Conservation (phyloP, 2,113 vertebrate genomes). For the Gymnobelideus leadbeateri region DNA sequence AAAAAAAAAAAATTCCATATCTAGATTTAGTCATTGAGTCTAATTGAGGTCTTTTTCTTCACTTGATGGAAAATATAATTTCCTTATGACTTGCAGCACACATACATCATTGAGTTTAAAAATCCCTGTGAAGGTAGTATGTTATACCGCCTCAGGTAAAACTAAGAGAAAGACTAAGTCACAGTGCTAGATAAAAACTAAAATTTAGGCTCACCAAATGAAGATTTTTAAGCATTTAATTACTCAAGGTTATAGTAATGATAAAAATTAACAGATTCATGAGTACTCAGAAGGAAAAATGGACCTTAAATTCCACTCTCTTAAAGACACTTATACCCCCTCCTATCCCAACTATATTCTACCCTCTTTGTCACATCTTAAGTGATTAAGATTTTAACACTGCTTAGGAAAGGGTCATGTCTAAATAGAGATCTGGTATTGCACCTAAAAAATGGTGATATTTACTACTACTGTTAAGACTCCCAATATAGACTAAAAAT, state of each 20-base stretch:
- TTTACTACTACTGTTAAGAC: neutral
- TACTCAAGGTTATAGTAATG: neutral
- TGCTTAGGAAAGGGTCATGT: rapidly evolving
- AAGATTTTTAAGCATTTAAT: neutral
- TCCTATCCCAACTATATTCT: rapidly evolving
- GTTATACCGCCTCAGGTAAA: neutral
- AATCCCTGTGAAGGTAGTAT: neutral
- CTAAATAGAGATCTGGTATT: no score
- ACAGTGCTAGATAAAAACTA: neutral
- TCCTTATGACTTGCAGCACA: neutral
- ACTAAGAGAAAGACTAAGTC: neutral
- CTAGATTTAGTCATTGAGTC: neutral
- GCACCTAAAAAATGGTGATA: no score
- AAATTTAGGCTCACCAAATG: neutral
- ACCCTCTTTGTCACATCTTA: rapidly evolving
- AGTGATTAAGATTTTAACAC: neutral
- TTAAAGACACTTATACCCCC: no score
- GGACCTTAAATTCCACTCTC: neutral
- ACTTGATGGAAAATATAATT: neutral
- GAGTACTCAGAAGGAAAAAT: rapidly evolving
- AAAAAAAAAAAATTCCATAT: neutral
- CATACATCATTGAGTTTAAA: neutral
- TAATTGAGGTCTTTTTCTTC: neutral
- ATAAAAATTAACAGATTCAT: neutral
- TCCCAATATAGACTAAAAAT: neutral